Evolutionary conservation across 1,140 invertebrate genomes (phyloP), one percentile per base, ranked within the genome.

Genomic region (Orius insidiosus): DNA sequence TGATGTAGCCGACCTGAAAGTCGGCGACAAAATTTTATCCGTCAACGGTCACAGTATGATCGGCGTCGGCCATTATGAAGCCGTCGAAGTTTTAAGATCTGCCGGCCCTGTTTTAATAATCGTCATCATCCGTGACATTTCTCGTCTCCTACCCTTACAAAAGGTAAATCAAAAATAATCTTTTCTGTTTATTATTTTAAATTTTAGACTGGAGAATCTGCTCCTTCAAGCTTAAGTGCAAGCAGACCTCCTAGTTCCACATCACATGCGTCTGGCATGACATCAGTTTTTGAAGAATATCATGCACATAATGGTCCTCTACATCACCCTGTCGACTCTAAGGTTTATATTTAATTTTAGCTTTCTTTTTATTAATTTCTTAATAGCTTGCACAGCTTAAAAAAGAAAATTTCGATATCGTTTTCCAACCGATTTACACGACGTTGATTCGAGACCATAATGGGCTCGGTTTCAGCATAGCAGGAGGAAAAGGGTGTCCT

Each of bases 381-480:
- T 43, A 24, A 3, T 43, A n/a, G 24, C 24, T 24, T 24, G 24
- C 24, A 24, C 41, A 43, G 41, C 41, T 48, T 2, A 31, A 38
- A 16, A 51, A 32, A 42, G 43, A 47, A 55, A 57, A 42, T 37
- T n/a, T 52, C 10, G 59, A 61, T 31, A 38, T 56, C 7, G 49
- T 54, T 56, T 77, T 72, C 53, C 70, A 85, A 59, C 68, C 79
- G 48, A 69, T 94, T 16, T 80, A 87, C 58, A 88, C 85, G n/a
- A 89, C 84, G 2, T 66, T 95, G 37, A 85, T 86, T 50, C 69
- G 88, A 53, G 88, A 94, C 64, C 80, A 86, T 49, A 83, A 85
- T 57, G 83, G 82, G 44, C 70, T 97, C 38, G 92, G 92, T 45
- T 94, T 97, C 64, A 93, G 87, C 61, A 94, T 96, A 62, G 86